Percentiles rank a stretch among this genome's conserved stretches.
Conservation (phyloP, 2,113 vertebrate species). For the Xenopus tropicalis region UCB_Xtro_10.0 CM004447.2:41674501-41675000, state of each 20-base stretch:
- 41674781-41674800: constrained; percentile 80
- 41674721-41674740: constrained; percentile 77
- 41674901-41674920: constrained; percentile 57
- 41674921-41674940: constrained; percentile 82
- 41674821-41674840: constrained; percentile 52
- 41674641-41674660: too few relatives aligned
- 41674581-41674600: too few relatives aligned
- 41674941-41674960: constrained; percentile 76
- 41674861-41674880: constrained; percentile 41
- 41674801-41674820: constrained; percentile 68
- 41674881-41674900: constrained; percentile 65
- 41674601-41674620: too few relatives aligned
- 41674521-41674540: too few relatives aligned
- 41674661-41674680: too few relatives aligned
- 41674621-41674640: too few relatives aligned
- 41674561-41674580: too few relatives aligned
- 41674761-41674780: constrained; percentile 62
- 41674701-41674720: background rate
- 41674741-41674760: constrained; percentile 60
- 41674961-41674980: constrained; percentile 59
- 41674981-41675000: constrained; percentile 79
- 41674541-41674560: too few relatives aligned
- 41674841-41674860: constrained; percentile 58
- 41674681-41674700: background rate
- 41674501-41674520: too few relatives aligned